Conservation (phyloP, 2,113 vertebrate species). For the Etia nguti region DNA sequence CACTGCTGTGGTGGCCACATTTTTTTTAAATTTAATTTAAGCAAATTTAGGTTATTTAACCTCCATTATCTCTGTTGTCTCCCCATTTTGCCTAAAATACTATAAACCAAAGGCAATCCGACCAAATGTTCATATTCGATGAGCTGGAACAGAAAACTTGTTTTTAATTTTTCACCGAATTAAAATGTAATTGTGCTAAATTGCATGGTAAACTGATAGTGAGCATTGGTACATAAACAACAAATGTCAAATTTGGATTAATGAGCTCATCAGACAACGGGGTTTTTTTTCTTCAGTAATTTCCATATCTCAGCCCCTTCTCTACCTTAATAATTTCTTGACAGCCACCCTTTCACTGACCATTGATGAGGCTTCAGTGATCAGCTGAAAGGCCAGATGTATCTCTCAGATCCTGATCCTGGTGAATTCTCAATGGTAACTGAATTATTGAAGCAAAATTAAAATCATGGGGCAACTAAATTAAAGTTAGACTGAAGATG, state of each 20-base stretch:
- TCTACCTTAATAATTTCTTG: background rate
- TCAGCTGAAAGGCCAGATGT: fast-evolving
- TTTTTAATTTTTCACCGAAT: background rate
- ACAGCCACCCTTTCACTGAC: background rate
- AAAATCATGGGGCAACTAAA: background rate
- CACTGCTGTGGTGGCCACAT: background rate
- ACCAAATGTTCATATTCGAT: background rate
- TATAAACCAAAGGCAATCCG: background rate
- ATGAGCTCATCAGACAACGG: background rate
- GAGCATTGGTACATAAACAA: background rate
- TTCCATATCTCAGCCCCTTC: background rate
- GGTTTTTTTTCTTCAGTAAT: fast-evolving
- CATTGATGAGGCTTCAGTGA: background rate
- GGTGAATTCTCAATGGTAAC: fast-evolving
- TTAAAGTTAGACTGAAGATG: background rate
- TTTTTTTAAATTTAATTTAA: background rate
- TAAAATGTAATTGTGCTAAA: background rate
- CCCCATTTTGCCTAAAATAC: background rate
- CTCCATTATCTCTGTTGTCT: background rate
- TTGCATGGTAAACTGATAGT: background rate
- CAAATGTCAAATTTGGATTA: background rate
- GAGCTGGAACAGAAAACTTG: background rate
- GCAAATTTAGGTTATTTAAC: background rate
- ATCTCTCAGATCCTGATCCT: background rate
- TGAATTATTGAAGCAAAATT: background rate